phyloP scores from a whole-genome alignment of 2,888 invertebrate genomes.

The Ochropleura plecta region DNA sequence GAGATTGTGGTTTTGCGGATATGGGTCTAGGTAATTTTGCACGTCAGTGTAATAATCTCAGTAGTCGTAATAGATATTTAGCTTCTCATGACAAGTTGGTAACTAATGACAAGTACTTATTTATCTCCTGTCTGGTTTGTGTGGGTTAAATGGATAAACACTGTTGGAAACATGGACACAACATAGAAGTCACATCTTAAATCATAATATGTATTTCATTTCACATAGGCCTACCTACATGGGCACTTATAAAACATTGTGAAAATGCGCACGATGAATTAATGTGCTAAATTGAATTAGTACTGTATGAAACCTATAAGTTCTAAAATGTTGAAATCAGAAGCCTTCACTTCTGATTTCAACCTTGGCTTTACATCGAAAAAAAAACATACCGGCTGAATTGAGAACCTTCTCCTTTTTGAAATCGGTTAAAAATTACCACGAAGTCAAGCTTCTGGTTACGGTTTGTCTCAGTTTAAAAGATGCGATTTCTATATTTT shows the following conservation, averaged over 20 bases:
- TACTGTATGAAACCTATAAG: background rate
- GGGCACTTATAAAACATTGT: no score
- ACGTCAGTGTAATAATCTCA: constrained; percentile 40
- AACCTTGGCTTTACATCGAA: no score
- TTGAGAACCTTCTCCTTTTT: no score
- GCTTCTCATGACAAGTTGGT: constrained; percentile 69
- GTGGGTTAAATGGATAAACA: constrained; percentile 11
- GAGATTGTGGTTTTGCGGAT: background rate
- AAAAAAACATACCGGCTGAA: no score
- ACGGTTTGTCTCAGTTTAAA: background rate
- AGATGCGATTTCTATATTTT: constrained; percentile 35
- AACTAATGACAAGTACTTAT: constrained; percentile 69
- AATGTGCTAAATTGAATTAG: background rate
- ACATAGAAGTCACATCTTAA: constrained; percentile 24
- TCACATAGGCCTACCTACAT: no score
- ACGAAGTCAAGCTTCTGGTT: background rate
- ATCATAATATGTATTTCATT: no score
- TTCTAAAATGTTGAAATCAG: background rate
- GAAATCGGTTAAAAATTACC: no score
- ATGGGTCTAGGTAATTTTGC: constrained; percentile 14
- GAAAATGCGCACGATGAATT: background rate
- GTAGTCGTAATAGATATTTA: constrained; percentile 39
- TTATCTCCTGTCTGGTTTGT: constrained; percentile 33
- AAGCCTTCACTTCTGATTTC: no score
- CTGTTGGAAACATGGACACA: background rate